Base-by-base conservation (phyloP, 2,797 vertebrate genomes). In the Anableps anableps region DNA sequence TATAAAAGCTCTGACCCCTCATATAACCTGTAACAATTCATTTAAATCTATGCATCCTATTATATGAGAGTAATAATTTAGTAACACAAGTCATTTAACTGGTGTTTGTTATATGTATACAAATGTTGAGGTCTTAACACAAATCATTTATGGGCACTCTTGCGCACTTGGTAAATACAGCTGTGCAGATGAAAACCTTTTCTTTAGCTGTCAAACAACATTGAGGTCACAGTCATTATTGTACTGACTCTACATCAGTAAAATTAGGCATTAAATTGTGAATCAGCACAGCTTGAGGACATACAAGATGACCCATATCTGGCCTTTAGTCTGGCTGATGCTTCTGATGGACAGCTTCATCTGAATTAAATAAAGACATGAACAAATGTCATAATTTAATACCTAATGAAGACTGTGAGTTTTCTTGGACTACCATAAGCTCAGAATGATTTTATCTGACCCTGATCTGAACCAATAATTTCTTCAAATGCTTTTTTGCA, bases 191-290 rank as follows among this genome's bases (percentile, higher is more conserved):
- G 76, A 79, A 71, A 55, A 2, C 21, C 80, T 75, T 78, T 80
- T 55, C 71, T 90, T 77, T 64, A 71, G 74, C 78, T 74, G 74
- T 62, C 43, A 84, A 78, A 70, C 77, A 60, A 82, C 79, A 90
- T 84, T 85, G 75, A 91, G 88, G 90, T 88, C 88, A 88, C 60
- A 53, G 75, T 68, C 90, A 88, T 88, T 86, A 85, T 82, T 89
- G 86, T 81, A 68, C 72, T 76, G 82, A 73, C 73, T 81, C 55
- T 41, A 60, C 80, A 75, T 71, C 77, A 86, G 43, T 84, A 79
- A 84, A 87, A 79, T 78, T 58, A 50, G 75, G 82, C 51, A 71
- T 79, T 73, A 75, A 73, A 78, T 85, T 62, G 83, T 92, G 90
- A 94, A 77, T 92, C 87, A 86, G 45, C 72, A 72, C 58, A 73